Conservation (phyloP, 2,797 vertebrate species). For the Pseudomugil tenellus region DNA sequence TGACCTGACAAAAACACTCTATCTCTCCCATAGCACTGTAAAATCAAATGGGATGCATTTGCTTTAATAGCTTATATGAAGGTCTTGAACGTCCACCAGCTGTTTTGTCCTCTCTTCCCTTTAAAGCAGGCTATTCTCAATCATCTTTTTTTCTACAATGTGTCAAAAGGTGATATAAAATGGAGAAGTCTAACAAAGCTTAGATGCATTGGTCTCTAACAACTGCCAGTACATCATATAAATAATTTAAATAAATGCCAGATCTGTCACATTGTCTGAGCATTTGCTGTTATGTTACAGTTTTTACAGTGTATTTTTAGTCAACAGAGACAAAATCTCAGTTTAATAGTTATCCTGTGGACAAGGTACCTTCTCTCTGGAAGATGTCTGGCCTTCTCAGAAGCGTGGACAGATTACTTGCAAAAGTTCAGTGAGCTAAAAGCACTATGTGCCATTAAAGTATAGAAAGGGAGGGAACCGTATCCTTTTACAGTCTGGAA, state of each 20-base stretch:
- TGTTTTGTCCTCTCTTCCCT: constrained; percentile 19
- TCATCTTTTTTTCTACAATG: constrained; percentile 38
- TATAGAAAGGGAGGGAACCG: constrained; percentile 27
- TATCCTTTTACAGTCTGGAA: constrained; percentile 81
- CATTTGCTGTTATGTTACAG: not conserved
- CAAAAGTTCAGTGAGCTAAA: constrained; percentile 64
- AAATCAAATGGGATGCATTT: constrained; percentile 36
- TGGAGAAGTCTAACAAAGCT: constrained; percentile 8
- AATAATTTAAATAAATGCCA: too few relatives aligned
- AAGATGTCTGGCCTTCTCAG: constrained; percentile 49
- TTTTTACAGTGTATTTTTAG: constrained; percentile 26
- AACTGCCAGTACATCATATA: not conserved
- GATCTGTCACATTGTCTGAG: too few relatives aligned
- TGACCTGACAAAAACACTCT: constrained; percentile 28
- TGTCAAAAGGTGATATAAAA: constrained; percentile 33
- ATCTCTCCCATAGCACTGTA: constrained; percentile 29
- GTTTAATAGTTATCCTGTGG: constrained; percentile 36
- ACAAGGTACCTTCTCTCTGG: constrained; percentile 38
- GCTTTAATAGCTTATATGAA: constrained; percentile 37
- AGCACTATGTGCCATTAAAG: constrained; percentile 61
- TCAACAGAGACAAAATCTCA: too few relatives aligned
- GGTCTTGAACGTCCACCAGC: constrained; percentile 28
- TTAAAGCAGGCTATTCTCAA: constrained; percentile 36
- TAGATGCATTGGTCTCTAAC: not conserved
- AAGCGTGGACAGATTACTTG: constrained; percentile 62